Evolutionary conservation across 23 tunicate species (phyloP), one percentile per base, ranked within the genome.

Genomic region (Phallusia fumigata): DNA sequence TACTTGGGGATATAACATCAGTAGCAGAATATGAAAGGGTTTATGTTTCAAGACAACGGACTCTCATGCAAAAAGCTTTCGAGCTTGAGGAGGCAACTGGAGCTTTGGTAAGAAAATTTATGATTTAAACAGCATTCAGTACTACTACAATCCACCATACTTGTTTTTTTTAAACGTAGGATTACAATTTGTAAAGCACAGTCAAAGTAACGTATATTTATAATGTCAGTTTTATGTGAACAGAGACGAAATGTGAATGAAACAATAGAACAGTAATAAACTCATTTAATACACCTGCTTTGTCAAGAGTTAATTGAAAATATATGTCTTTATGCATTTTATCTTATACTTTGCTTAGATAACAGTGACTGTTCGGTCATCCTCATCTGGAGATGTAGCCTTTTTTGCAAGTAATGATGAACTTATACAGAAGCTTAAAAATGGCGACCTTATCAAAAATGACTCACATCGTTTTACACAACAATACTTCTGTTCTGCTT

Each of bases 21-120:
- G 69, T 24, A 24, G 69, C 69, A 21, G 69, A 58, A 58, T 58
- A 58, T 58, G 69, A 58, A 58, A 58, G 69, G 16, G 69, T 58
- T 24, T 58, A 58, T 24, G 28, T 24, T 22, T 58, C 69, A 58
- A 8, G 69, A 16, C 69, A 58, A 24, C 69, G 69, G 69, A 58
- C 69, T 58, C 69, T 58, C 16, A 58, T 58, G 69, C 69, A 58
- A 24, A 58, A 58, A 58, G 69, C 69, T 21, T 58, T 58, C 28
- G 69, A 58, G 28, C 28, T 58, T 22, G 69, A 58, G 13, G 69
- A 58, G 13, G 69, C 69, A 1, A 58, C 69, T 58, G 69, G 69
- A 21, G 69, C 69, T 24, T 22, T 21, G 69, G 69, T 58, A 40
- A 3, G 47, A 40, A 5, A 10, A 5, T 40, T 40, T 3, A 40